phyloP scores from a whole-genome alignment of 1,140 invertebrate species.

The Drosophila pseudoobscura region DNA sequence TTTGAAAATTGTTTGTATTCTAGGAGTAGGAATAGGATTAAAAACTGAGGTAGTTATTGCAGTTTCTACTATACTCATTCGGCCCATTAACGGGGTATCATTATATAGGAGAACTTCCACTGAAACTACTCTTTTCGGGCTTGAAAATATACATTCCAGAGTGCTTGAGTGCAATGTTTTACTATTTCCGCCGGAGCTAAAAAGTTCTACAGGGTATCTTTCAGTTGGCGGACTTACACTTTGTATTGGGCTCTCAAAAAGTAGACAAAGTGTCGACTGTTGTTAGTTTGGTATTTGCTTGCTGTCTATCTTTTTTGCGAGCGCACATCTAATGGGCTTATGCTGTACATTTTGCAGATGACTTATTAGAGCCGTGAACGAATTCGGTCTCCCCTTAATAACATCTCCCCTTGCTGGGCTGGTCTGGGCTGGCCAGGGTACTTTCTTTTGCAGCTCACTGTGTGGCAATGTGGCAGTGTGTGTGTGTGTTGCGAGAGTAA shows the following conservation, averaged over 20 bases:
- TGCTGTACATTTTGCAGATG: constrained; percentile 69
- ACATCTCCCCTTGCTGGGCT: constrained; percentile 30
- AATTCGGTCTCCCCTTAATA: constrained; percentile 50
- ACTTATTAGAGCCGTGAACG: constrained; percentile 51
- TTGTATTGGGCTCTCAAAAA: constrained; percentile 6
- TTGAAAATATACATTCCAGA: too few species aligned
- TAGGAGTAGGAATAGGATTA: too few species aligned
- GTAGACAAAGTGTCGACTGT: constrained; percentile 16
- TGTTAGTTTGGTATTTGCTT: constrained; percentile 19
- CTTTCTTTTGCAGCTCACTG: constrained; percentile 77
- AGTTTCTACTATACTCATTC: too few species aligned
- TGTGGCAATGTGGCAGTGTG: constrained; percentile 17
- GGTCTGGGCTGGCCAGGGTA: constrained; percentile 16
- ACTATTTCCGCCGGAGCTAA: too few species aligned
- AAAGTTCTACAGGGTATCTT: constrained; percentile 17
- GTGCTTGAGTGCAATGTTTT: too few species aligned
- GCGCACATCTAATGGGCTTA: constrained; percentile 72
- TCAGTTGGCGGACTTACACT: constrained; percentile 20
- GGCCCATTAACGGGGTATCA: too few species aligned
- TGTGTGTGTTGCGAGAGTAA: neutral
- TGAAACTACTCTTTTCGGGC: too few species aligned
- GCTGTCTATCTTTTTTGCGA: constrained; percentile 41
- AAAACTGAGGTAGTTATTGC: too few species aligned
- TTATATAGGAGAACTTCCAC: too few species aligned
- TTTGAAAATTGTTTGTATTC: too few species aligned